phyloP scores from a whole-genome alignment of 2,888 invertebrate genomes.

The Eulithis testata region DNA sequence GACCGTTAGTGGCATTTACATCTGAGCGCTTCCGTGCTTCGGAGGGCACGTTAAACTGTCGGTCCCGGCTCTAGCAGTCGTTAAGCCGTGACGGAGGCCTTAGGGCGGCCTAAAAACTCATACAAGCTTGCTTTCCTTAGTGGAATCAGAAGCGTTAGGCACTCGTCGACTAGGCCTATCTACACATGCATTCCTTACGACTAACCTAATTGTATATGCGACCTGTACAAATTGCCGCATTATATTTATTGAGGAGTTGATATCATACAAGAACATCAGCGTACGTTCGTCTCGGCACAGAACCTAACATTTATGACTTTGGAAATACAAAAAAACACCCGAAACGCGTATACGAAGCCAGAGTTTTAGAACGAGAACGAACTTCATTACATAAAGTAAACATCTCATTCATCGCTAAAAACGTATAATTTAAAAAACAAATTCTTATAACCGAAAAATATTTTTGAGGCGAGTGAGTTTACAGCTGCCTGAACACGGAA shows the following conservation, averaged over 20 bases:
- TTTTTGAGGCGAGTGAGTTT: neutral
- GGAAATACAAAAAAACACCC: neutral
- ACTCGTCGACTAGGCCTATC: constrained; percentile 18
- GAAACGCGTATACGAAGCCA: neutral
- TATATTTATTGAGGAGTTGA: neutral
- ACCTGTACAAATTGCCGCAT: constrained; percentile 23
- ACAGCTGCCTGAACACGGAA: constrained; percentile 1
- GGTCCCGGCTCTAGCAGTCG: no score
- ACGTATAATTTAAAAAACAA: neutral
- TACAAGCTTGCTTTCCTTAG: no score
- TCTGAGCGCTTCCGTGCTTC: no score
- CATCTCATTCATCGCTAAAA: neutral
- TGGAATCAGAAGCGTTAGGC: neutral
- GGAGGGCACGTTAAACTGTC: no score
- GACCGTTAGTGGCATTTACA: no score
- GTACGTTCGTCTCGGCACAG: no score
- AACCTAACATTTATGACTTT: no score
- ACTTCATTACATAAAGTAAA: neutral
- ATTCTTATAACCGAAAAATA: neutral
- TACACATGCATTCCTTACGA: constrained; percentile 29
- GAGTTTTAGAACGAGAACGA: neutral
- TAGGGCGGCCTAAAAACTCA: no score
- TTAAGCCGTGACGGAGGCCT: no score
- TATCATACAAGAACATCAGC: neutral
- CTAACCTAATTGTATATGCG: constrained; percentile 33